A percentile compares a stretch with the other conserved stretches of the same genome.
phyloP scores from a whole-genome alignment of 2,797 vertebrate genomes.

The Lagocephalus sceleratus region DNA sequence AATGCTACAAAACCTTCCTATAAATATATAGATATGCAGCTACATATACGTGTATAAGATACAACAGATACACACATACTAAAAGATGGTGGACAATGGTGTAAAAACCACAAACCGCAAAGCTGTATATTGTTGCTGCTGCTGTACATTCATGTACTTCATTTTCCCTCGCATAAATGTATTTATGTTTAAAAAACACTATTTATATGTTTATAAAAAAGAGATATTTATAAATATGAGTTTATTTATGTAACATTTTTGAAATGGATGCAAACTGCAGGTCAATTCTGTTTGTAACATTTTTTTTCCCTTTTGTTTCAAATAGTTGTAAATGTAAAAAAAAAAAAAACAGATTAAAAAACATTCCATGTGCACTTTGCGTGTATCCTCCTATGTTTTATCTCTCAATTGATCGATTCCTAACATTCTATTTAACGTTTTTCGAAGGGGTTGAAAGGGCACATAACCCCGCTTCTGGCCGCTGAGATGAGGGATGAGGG shows the following conservation, averaged over 20 bases:
- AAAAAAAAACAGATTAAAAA: slow-evolving; percentile 72
- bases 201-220: slow-evolving; percentile 99
- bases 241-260: slow-evolving; percentile 99
- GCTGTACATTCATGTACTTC: slow-evolving; percentile 93
- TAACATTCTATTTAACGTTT: background rate
- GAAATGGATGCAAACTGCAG: slow-evolving; percentile 90
- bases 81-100: slow-evolving; percentile 80
- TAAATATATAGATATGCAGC: slow-evolving; percentile 65
- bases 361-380: slow-evolving; percentile 76
- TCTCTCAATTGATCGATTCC: slow-evolving; percentile 13
- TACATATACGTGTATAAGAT: slow-evolving; percentile 58
- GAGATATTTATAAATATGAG: slow-evolving; percentile 99
- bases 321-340: slow-evolving; percentile 87
- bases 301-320: slow-evolving; percentile 81
- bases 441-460: background rate
- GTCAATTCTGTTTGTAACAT: slow-evolving; percentile 92
- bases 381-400: slow-evolving; percentile 47
- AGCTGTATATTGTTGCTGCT: slow-evolving; percentile 91
- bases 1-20: slow-evolving; percentile 71
- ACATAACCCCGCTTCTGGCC: too few species aligned
- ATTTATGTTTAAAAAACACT: slow-evolving; percentile 99
- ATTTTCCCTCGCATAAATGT: slow-evolving; percentile 94
- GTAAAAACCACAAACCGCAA: slow-evolving; percentile 81
- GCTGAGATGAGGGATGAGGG: too few species aligned
- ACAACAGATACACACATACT: slow-evolving; percentile 70